Conservation (phyloP, 2,113 vertebrate species). For the Daubentonia madagascariensis region DNA sequence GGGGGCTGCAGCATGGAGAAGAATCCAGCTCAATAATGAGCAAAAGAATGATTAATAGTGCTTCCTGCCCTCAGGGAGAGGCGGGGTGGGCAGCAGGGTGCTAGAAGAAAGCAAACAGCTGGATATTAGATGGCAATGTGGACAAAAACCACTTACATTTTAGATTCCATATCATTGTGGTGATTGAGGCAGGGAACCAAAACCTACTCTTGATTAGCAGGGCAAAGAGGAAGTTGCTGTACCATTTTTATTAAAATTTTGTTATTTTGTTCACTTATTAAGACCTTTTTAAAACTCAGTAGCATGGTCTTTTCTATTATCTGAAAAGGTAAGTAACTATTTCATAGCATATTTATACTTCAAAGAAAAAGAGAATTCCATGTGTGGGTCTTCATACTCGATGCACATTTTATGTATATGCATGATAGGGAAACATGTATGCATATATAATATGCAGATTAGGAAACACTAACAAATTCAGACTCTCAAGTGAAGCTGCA, state of each 20-base stretch:
- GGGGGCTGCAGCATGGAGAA: slow-evolving; percentile 20
- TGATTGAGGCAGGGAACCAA: slow-evolving; percentile 48
- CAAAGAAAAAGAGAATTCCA: slow-evolving; percentile 4
- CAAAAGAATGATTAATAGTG: slow-evolving; percentile 61
- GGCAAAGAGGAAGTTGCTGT: slow-evolving; percentile 24
- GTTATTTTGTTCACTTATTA: slow-evolving; percentile 30
- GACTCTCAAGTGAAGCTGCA: not conserved
- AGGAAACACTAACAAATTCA: slow-evolving; percentile 32
- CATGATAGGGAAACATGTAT: not conserved
- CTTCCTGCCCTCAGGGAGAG: slow-evolving; percentile 53
- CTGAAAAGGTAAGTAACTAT: slow-evolving; percentile 8
- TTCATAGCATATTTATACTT: not conserved
- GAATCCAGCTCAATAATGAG: slow-evolving; percentile 58
- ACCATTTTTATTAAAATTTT: slow-evolving; percentile 28
- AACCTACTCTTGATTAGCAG: not conserved
- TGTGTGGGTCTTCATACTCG: not conserved
- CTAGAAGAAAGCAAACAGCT: slow-evolving; percentile 64
- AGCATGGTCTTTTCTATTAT: not conserved
- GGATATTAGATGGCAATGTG: slow-evolving; percentile 66
- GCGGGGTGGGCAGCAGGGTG: slow-evolving; percentile 25
- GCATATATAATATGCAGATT: not conserved
- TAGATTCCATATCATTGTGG: slow-evolving; percentile 55
- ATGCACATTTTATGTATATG: not conserved
- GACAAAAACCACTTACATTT: slow-evolving; percentile 60
- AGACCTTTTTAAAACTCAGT: not conserved